Conservation (phyloP, 1,140 invertebrate genomes). For the Pristionchus pacificus region DNA sequence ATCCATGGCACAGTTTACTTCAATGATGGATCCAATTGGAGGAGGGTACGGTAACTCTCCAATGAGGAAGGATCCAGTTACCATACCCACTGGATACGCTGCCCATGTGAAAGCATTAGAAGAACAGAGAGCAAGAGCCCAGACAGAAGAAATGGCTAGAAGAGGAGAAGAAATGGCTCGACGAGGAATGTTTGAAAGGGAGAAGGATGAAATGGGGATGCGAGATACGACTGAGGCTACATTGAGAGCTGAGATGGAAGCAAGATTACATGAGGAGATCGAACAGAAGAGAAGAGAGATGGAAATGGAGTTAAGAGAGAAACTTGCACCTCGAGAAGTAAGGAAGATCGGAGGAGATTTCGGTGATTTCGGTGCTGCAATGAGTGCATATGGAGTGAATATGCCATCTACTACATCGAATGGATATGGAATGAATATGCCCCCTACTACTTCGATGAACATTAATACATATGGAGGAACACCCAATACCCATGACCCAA, state of each 20-base stretch:
- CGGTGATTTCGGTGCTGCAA: no score
- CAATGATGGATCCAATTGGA: no score
- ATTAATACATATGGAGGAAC: no score
- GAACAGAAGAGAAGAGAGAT: background rate
- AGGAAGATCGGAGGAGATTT: background rate
- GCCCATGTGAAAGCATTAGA: background rate
- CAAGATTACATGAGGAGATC: background rate
- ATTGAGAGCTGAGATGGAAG: background rate
- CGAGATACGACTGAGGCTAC: background rate
- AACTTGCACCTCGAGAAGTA: background rate
- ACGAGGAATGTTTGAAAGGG: background rate
- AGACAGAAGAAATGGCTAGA: no score
- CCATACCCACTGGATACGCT: background rate
- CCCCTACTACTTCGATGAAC: no score
- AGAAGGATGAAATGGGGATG: background rate
- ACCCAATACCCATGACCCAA: no score
- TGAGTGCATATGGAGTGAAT: background rate
- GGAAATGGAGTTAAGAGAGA: background rate
- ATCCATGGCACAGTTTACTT: background rate
- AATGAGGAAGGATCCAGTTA: background rate
- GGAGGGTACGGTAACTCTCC: background rate
- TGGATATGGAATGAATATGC: no score
- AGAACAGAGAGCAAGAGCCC: background rate
- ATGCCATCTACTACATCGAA: no score
- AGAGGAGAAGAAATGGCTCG: no score